Base-by-base conservation (phyloP, 2,888 invertebrate genomes). In the Mellilla xanthometata region DNA sequence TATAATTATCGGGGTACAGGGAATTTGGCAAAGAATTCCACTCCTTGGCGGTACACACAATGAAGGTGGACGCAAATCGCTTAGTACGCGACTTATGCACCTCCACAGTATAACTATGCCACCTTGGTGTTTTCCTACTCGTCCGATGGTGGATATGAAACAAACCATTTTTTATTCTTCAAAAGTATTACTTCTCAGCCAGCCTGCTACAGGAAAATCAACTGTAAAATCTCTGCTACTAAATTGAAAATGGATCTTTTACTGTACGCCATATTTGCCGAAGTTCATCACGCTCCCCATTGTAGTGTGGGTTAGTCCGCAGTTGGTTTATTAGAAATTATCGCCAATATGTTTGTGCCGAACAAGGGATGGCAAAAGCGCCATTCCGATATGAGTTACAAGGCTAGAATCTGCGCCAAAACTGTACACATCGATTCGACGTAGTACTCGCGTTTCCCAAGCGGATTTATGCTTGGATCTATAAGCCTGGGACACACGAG, bases 381-480 rank as follows among this genome's bases (percentile, higher is more conserved):
- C 68, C 62, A 67, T 73, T 72, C 52, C 58, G 62, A 68, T 72
- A 72, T 72, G 74, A 76, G 67, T 74, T 76, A 77, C 74, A 76
- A 68, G 65, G 71, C 64, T 62, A 56, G 66, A 62, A 54, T 49
- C 60, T 58, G 71, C 71, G 78, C 81, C 78, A 81, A 80, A 81
- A 77, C 68, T 65, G 64, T 72, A 76, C 74, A 71, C 76, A 62
- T 72, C 71, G 73, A 69, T 72, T 72, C 69, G 60, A 58, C 64
- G 69, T 69, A 65, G 68, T 69, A 70, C 72, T 76, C 70, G 69
- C 72, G 69, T 76, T 78, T 76, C 68, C 68, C 67, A 70, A 77
- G 72, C 76, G 79, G 77, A 82, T 83, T 82, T 83, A 83, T 79
- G 72, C 66, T 68, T 60, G 68, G 68, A 76, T 74, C 74, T 67